A percentile compares a stretch with the other conserved stretches of the same genome.
These are phyloP conservation scores for Oscarella lobularis DNA, from an alignment of 37 sponge, comb jelly and placozoan species.

Conservation along the genomic window DNA sequence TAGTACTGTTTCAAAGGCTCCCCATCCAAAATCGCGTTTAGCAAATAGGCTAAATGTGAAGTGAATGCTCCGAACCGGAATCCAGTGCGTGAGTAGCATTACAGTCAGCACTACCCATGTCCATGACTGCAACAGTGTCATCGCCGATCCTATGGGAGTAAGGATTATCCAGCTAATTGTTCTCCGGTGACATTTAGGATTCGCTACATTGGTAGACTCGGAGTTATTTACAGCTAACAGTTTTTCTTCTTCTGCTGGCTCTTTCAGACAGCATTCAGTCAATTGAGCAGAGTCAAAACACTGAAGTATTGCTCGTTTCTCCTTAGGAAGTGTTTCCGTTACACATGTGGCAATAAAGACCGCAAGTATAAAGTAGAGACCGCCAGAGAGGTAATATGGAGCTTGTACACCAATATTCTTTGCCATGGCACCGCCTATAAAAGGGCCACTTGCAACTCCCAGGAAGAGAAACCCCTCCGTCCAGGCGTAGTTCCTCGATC, in stretches of 20 bases:
- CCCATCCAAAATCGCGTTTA: neutral
- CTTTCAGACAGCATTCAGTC: too few relatives aligned
- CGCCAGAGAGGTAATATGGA: neutral
- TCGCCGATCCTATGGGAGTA: neutral
- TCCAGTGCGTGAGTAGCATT: neutral
- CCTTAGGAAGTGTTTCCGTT: too few relatives aligned
- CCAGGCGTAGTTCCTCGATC: neutral
- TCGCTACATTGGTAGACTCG: too few relatives aligned
- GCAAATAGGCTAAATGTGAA: neutral
- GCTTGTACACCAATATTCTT: neutral
- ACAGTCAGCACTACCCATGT: neutral
- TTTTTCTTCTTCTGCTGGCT: too few relatives aligned
- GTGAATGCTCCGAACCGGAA: neutral
- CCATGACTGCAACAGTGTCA: neutral
- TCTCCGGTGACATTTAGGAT: too few relatives aligned
- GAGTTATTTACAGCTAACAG: too few relatives aligned
- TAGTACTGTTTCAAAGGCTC: neutral
- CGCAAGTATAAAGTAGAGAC: too few relatives aligned
- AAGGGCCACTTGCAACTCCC: neutral
- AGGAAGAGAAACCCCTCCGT: neutral
- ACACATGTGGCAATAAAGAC: too few relatives aligned
- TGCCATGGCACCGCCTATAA: neutral
- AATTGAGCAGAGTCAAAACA: too few relatives aligned
- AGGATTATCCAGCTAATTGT: neutral
- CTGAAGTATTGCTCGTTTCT: too few relatives aligned